These are phyloP conservation scores for Formica exsecta DNA, from an alignment of 1,140 invertebrate genomes.

Conservation along the genomic window DNA sequence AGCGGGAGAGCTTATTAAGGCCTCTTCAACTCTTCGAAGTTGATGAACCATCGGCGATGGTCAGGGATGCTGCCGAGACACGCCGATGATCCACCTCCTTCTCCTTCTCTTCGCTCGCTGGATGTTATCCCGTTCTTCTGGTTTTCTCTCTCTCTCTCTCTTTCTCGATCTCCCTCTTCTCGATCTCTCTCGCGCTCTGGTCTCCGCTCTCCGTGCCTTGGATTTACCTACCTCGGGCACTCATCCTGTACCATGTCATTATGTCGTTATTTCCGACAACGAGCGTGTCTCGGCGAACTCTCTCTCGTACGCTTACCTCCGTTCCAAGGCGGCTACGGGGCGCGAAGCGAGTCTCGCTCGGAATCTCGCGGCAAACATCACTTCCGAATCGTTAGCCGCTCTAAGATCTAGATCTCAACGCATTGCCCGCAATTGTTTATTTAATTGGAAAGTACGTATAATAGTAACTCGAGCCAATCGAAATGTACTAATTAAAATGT, in stretches of 20 bases:
- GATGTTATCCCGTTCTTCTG: constrained; percentile 47
- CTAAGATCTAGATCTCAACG: constrained; percentile 35
- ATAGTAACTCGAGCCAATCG: background rate
- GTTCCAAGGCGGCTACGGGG: constrained; percentile 62
- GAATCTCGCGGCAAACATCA: constrained; percentile 71
- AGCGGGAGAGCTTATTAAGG: constrained; percentile 70
- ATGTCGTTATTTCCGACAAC: constrained; percentile 86
- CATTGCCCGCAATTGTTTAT: constrained; percentile 33
- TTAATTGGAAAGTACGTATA: background rate
- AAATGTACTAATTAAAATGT: background rate
- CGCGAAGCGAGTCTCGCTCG: constrained; percentile 71
- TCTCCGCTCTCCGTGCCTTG: constrained; percentile 64
- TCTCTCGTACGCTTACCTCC: constrained; percentile 71
- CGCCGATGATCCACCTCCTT: constrained; percentile 36
- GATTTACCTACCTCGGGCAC: constrained; percentile 82
- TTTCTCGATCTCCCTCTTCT: constrained; percentile 35
- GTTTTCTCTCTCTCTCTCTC: constrained; percentile 46
- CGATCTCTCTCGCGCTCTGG: constrained; percentile 39
- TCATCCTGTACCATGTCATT: constrained; percentile 85
- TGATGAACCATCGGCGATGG: constrained; percentile 74
- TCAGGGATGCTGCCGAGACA: constrained; percentile 74
- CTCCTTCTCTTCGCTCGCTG: constrained; percentile 19
- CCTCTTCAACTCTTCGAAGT: constrained; percentile 74
- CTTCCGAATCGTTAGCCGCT: constrained; percentile 65
- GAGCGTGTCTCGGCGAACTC: constrained; percentile 83